Percentiles rank a stretch among this genome's conserved stretches.
Conservation (phyloP, 2,888 invertebrate genomes). For the Torymus texanus region DNA sequence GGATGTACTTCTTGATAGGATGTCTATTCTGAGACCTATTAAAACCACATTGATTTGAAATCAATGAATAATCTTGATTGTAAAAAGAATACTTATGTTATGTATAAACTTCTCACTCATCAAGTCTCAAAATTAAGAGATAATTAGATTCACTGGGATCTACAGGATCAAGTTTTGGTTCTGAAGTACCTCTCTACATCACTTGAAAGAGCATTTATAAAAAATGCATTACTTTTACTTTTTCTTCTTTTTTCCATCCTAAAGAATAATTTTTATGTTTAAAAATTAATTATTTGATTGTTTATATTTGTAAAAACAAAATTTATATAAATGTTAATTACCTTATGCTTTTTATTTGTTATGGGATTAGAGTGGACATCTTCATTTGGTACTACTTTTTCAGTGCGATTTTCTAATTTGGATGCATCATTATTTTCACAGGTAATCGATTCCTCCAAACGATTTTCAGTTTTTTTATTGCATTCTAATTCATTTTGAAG, state of each 20-base stretch:
- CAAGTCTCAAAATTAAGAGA: slow-evolving; percentile 42
- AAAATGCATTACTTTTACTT: slow-evolving; percentile 37
- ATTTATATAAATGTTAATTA: slow-evolving; percentile 3
- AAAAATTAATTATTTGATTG: background rate
- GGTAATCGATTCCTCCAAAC: slow-evolving; percentile 12
- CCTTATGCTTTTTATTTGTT: slow-evolving; percentile 46
- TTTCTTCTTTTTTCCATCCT: slow-evolving; percentile 46
- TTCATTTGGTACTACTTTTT: slow-evolving; percentile 31
- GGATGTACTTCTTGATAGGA: slow-evolving; percentile 23
- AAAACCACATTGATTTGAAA: slow-evolving; percentile 41
- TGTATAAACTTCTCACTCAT: slow-evolving; percentile 43
- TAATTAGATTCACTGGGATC: slow-evolving; percentile 34
- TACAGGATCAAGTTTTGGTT: slow-evolving; percentile 42
- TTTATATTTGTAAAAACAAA: background rate
- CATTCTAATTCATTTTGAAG: slow-evolving; percentile 1
- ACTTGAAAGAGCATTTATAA: slow-evolving; percentile 5
- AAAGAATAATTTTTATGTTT: background rate
- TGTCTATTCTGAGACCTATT: slow-evolving; percentile 8
- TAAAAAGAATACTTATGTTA: slow-evolving; percentile 41
- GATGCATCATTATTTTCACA: slow-evolving; percentile 24
- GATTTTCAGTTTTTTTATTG: slow-evolving; percentile 21
- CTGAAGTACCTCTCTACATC: slow-evolving; percentile 19
- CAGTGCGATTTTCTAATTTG: slow-evolving; percentile 47
- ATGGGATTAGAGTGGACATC: slow-evolving; percentile 20
- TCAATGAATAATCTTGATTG: slow-evolving; percentile 44